Evolutionary conservation across 30 jellyfish, hydroid and myxozoan species (phyloP), one percentile per base, ranked within the genome.

Genomic region (Aurelia aurita complex sp. Pacific): DNA sequence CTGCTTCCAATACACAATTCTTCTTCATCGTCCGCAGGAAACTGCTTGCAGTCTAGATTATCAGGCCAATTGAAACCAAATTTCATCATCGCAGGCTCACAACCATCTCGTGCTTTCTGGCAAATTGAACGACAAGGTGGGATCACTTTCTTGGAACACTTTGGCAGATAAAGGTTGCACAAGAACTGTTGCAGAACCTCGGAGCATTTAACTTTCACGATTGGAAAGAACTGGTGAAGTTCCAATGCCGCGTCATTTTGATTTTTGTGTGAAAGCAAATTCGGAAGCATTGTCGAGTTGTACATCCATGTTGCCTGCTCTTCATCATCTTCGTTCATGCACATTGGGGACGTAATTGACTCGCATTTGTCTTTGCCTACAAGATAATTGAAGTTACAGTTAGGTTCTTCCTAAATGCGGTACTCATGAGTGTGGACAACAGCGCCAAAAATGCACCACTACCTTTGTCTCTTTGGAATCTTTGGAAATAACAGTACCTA

Each of bases 1-100:
- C 5, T 2, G 50, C 50, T 38, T 38, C 69, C 69, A 19, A 60
- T 8, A 8, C 69, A 60, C 19, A 60, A 60, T 8, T 60, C 5
- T 60, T 60, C 5, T 60, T 60, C 69, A 4, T 16, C 8, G 19
- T 73, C 68, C 5, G 18, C 5, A 11, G 83, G 83, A 32, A 11
- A 73, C 46, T 71, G 18, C 5, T 73, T 17, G 17, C 83, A 73
- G 15, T 43, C 32, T 29, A 73, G 46, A 5, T 3, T 34, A 35
- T 73, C 71, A 19, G 83, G 83, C 83, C 83, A 73, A 2, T 1
- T 16, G 73, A 73, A 73, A 18, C 83, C 83, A 73, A 32, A 73
- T 17, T 33, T 7, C 7, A 15, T 51, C 83, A 73, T 32, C 36
- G 46, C 9, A 5, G 46, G 34, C 18, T 16, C 5, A 32, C 83